A percentile compares a stretch with the other conserved stretches of the same genome.
phyloP scores from a whole-genome alignment of 2,888 invertebrate species.

The Molorchus minor region DNA sequence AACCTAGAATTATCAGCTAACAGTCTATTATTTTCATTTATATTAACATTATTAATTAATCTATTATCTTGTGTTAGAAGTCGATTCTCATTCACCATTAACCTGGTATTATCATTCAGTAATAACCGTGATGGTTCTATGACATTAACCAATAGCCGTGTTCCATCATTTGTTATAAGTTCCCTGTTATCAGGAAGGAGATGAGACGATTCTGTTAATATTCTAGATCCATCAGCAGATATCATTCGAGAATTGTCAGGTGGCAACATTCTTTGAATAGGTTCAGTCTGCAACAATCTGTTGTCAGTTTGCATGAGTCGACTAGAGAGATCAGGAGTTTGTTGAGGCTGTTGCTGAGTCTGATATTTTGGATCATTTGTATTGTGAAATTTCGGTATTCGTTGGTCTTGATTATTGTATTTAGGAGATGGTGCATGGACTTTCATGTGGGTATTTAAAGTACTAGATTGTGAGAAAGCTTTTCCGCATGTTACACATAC shows the following conservation, averaged over 20 bases:
- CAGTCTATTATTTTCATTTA: slow-evolving; percentile 52
- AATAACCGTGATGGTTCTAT: slow-evolving; percentile 57
- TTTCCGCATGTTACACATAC: slow-evolving; percentile 63
- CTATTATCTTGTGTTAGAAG: slow-evolving; percentile 55
- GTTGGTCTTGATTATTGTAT: slow-evolving; percentile 47
- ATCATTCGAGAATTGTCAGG: slow-evolving; percentile 44
- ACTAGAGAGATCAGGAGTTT: slow-evolving; percentile 44
- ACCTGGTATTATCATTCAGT: slow-evolving; percentile 55
- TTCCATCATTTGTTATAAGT: slow-evolving; percentile 48
- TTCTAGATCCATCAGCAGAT: slow-evolving; percentile 48
- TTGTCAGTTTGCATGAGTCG: slow-evolving; percentile 55
- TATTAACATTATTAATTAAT: slow-evolving; percentile 51
- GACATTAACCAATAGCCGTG: slow-evolving; percentile 57
- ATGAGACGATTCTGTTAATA: slow-evolving; percentile 50
- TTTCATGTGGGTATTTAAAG: slow-evolving; percentile 63
- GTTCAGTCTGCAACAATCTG: slow-evolving; percentile 55
- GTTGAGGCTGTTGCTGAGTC: slow-evolving; percentile 38
- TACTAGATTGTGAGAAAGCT: slow-evolving; percentile 63
- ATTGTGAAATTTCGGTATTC: slow-evolving; percentile 48
- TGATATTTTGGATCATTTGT: slow-evolving; percentile 32
- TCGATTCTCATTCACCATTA: slow-evolving; percentile 55
- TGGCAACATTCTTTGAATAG: slow-evolving; percentile 53
- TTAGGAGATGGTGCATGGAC: slow-evolving; percentile 56
- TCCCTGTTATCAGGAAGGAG: slow-evolving; percentile 49
- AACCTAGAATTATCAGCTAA: slow-evolving; percentile 47